Conservation (phyloP, 2,888 invertebrate genomes). For the Cyrtodaria siliqua region DNA sequence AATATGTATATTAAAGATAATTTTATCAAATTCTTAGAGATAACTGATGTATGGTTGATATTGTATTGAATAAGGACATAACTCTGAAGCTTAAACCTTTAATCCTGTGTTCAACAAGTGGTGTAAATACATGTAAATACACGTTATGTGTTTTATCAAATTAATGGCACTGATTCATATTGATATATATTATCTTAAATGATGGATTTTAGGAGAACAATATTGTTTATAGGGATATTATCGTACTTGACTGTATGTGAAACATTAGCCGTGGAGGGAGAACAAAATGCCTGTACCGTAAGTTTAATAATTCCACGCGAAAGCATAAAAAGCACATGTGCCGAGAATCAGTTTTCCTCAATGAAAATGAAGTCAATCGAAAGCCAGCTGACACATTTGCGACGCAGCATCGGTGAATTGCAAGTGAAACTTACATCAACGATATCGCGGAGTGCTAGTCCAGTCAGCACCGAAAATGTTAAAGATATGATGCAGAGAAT, state of each 20-base stretch:
- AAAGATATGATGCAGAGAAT: neutral
- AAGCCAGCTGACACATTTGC: constrained; percentile 39
- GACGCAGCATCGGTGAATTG: constrained; percentile 41
- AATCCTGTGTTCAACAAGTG: too few relatives aligned
- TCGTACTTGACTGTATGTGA: neutral
- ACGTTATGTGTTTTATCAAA: too few relatives aligned
- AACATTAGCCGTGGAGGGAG: neutral
- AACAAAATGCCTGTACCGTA: constrained; percentile 71
- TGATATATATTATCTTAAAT: too few relatives aligned
- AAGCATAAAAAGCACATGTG: constrained; percentile 75
- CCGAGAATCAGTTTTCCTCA: constrained; percentile 49
- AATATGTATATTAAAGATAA: too few relatives aligned
- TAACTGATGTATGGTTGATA: too few relatives aligned
- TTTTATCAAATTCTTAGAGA: too few relatives aligned
- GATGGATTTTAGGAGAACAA: neutral
- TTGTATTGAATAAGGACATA: too few relatives aligned
- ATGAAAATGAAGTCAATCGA: constrained; percentile 62
- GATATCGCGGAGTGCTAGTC: too few relatives aligned
- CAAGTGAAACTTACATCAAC: constrained; percentile 41
- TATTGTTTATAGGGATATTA: neutral
- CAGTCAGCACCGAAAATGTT: neutral
- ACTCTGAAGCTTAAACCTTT: too few relatives aligned
- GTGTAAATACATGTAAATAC: too few relatives aligned
- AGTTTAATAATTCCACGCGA: constrained; percentile 76
- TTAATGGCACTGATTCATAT: too few relatives aligned